Conservation (phyloP, 2,797 vertebrate genomes). For the Huso huso region DNA sequence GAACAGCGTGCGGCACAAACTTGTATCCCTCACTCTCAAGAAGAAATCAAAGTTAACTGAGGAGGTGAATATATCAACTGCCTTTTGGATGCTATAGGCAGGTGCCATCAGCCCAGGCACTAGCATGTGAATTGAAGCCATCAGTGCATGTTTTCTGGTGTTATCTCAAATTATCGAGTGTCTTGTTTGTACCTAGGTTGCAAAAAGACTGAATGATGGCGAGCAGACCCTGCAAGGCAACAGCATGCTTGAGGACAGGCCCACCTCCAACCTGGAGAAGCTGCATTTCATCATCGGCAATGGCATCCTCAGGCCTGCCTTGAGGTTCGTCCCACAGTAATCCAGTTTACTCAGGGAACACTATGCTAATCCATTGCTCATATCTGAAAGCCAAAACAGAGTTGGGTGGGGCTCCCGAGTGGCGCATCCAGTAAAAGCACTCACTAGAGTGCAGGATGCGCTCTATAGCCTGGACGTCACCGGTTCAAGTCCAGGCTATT, state of each 20-base stretch:
- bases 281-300: constrained; percentile 97
- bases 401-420: too few species aligned
- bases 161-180: constrained; percentile 14
- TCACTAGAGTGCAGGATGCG: too few species aligned
- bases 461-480: too few species aligned
- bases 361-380: too few species aligned
- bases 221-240: constrained; percentile 85
- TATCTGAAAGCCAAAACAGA: too few species aligned
- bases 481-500: too few species aligned
- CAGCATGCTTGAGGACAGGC: constrained; percentile 95
- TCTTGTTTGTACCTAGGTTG: constrained; percentile 62
- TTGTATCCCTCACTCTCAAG: constrained; percentile 94
- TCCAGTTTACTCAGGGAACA: neutral
- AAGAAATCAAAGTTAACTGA: constrained; percentile 97
- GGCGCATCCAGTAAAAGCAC: too few species aligned
- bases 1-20: constrained; percentile 87
- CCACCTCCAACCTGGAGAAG: constrained; percentile 95
- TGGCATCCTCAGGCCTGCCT: constrained; percentile 81
- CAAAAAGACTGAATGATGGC: constrained; percentile 87
- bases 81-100: neutral
- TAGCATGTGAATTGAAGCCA: neutral
- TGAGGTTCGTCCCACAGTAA: constrained; percentile 60
- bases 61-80: constrained; percentile 66
- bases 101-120: neutral
- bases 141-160: neutral